A percentile compares a stretch with the other conserved stretches of the same genome.
Evolutionary conservation across 2,797 vertebrate species (phyloP).

Genomic region (Cottoperca gobio): DNA sequence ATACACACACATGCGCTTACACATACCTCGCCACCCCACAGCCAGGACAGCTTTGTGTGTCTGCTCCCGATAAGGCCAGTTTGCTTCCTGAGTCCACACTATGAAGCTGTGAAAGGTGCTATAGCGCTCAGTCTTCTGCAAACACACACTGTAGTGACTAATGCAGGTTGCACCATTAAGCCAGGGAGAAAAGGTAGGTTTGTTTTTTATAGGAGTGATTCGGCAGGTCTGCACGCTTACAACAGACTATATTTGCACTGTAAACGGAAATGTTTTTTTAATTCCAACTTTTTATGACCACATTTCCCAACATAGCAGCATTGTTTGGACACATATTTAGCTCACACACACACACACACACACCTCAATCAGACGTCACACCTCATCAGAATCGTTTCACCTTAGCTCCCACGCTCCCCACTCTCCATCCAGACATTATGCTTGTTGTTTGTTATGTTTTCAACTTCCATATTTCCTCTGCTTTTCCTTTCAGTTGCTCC

Average conservation of each 20-base stretch:
- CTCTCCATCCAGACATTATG: constrained; percentile 80
- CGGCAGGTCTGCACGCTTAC: neutral
- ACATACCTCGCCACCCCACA: constrained; percentile 85
- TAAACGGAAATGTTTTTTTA: constrained; percentile 30
- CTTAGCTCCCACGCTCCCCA: constrained; percentile 77
- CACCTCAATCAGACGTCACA: constrained; percentile 41
- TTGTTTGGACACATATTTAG: constrained; percentile 21
- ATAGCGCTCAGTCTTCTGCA: constrained; percentile 55
- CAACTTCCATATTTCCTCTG: constrained; percentile 85
- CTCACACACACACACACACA: neutral
- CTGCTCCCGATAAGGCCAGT: constrained; percentile 89
- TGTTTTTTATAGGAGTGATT: constrained; percentile 5
- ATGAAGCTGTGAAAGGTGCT: constrained; percentile 74
- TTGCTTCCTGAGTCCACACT: constrained; percentile 89
- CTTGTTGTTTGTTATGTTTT: constrained; percentile 85
- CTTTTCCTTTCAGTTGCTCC: constrained; percentile 87
- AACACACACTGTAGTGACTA: constrained; percentile 57
- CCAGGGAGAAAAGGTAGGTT: constrained; percentile 26
- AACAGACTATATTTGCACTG: neutral
- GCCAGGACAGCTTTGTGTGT: constrained; percentile 86
- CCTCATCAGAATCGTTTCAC: constrained; percentile 61
- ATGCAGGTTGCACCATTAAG: constrained; percentile 45
- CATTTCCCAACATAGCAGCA: constrained; percentile 26
- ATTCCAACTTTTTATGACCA: constrained; percentile 28
- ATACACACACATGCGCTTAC: constrained; percentile 44